A percentile compares a stretch with the other conserved stretches of the same genome.
Evolutionary conservation across 2,113 vertebrate genomes (phyloP).

Genomic region (Dolichotis patagonum): DNA sequence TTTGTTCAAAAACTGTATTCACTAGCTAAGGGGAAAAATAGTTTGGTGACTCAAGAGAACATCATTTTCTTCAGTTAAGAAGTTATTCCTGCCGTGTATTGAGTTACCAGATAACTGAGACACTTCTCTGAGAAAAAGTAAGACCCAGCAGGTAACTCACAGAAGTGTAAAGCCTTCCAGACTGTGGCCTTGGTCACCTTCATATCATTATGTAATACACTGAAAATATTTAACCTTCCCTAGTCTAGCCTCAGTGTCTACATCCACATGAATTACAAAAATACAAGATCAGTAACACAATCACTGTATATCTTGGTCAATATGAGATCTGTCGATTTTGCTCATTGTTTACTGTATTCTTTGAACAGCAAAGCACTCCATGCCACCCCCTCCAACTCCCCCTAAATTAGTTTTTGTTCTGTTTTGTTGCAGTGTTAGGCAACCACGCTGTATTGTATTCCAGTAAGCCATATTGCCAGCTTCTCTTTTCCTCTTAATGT

Average conservation of each 20-base stretch:
- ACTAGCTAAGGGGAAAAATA: neutral
- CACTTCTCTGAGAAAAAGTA: neutral
- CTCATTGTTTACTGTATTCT: neutral
- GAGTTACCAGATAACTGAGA: neutral
- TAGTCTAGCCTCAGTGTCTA: neutral
- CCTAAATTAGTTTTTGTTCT: neutral
- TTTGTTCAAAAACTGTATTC: neutral
- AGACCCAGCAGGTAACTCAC: neutral
- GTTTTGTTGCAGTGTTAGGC: neutral
- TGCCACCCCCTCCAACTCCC: too few species aligned
- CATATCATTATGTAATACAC: neutral
- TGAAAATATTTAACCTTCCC: neutral
- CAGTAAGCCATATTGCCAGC: neutral
- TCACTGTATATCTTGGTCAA: neutral
- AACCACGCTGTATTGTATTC: neutral
- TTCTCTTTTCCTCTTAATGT: neutral
- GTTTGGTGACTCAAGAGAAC: neutral
- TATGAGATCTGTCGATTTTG: neutral
- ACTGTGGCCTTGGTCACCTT: neutral
- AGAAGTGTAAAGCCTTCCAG: neutral
- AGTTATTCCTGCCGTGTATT: neutral
- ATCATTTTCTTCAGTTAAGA: neutral
- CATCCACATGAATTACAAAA: neutral
- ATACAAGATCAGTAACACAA: neutral
- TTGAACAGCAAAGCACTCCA: neutral